phyloP scores from a whole-genome alignment of 2,113 vertebrate genomes.

The Candoia aspera region DNA sequence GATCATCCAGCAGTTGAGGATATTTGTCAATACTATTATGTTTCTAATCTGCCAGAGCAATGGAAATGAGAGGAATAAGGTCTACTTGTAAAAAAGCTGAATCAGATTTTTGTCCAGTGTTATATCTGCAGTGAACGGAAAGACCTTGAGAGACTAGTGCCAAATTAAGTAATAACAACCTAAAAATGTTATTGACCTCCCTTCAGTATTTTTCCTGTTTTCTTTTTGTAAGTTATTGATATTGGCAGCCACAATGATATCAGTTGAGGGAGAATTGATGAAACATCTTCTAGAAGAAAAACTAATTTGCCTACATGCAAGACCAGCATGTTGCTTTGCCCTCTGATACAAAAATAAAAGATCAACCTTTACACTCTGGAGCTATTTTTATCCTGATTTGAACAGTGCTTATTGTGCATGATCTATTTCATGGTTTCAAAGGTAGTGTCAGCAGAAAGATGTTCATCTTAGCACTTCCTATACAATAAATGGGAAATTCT shows the following conservation, averaged over 20 bases:
- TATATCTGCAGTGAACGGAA: slow-evolving; percentile 12
- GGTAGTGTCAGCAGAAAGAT: slow-evolving; percentile 53
- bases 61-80: neutral
- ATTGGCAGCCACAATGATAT: slow-evolving; percentile 55
- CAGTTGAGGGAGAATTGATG: slow-evolving; percentile 42
- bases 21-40: neutral
- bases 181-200: slow-evolving; percentile 4
- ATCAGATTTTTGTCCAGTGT: neutral
- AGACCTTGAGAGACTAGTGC: slow-evolving; percentile 39
- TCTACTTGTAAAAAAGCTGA: neutral
- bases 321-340: slow-evolving; percentile 63
- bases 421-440: slow-evolving; percentile 22
- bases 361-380: slow-evolving; percentile 50
- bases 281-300: slow-evolving; percentile 58
- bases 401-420: slow-evolving; percentile 62
- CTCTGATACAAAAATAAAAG: slow-evolving; percentile 66
- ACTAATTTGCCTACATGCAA: slow-evolving; percentile 61
- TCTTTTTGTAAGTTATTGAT: slow-evolving; percentile 52
- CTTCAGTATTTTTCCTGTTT: slow-evolving; percentile 11
- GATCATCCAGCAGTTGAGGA: neutral
- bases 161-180: slow-evolving; percentile 23
- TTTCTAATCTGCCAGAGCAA: neutral
- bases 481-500: slow-evolving; percentile 32
- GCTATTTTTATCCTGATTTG: slow-evolving; percentile 71
- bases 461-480: slow-evolving; percentile 51